Evolutionary conservation across 2,797 vertebrate genomes (phyloP).

Genomic region (Pipistrellus pipistrellus): DNA sequence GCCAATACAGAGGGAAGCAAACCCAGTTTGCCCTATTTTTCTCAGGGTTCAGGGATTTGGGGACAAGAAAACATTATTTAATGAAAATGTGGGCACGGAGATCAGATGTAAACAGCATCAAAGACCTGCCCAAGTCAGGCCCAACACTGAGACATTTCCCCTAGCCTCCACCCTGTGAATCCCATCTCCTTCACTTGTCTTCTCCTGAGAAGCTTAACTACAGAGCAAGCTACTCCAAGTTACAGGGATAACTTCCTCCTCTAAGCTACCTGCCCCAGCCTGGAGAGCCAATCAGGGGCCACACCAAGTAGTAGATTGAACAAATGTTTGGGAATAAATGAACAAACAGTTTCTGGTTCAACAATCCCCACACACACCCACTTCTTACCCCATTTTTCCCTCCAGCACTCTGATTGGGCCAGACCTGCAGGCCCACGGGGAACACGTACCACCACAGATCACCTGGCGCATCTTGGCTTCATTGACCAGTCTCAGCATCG

Average conservation of each 20-base stretch:
- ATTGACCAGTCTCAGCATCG: constrained; percentile 74
- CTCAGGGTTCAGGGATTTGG: not conserved
- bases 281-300: not conserved
- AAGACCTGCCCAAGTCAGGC: not conserved
- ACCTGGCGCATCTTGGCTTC: constrained; percentile 80
- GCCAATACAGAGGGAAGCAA: not conserved
- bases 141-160: accelerated
- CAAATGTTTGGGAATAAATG: accelerated
- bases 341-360: not conserved
- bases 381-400: accelerated
- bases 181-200: not conserved
- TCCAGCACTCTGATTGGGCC: accelerated
- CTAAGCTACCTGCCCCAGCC: not conserved
- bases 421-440: not conserved
- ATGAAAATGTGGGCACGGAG: not conserved
- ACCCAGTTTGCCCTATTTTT: not conserved
- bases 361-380: no score
- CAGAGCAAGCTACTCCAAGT: not conserved
- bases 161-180: accelerated
- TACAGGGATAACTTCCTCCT: no score
- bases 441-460: constrained; percentile 72
- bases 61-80: not conserved
- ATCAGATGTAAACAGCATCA: not conserved
- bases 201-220: not conserved
- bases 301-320: not conserved